Conservation (phyloP, 2,888 invertebrate genomes). For the Nomada lathburiana region DNA sequence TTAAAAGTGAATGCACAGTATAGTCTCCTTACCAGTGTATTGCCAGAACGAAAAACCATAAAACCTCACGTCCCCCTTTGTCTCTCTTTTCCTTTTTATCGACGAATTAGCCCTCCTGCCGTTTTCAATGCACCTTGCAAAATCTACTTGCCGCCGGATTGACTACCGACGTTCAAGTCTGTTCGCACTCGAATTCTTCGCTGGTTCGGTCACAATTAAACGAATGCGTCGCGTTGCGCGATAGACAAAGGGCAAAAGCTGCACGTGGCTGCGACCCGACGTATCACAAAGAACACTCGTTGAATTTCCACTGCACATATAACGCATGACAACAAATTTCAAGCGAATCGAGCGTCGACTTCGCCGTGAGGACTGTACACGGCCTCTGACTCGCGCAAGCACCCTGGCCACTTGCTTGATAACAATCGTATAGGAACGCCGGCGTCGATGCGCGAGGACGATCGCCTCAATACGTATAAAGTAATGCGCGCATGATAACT, state of each 20-base stretch:
- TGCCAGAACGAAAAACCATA: background rate
- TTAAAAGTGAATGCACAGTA: no score
- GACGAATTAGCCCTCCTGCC: background rate
- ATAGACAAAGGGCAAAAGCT: background rate
- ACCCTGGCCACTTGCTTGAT: background rate
- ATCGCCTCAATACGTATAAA: slow-evolving; percentile 10
- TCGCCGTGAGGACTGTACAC: background rate
- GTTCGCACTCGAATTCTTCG: background rate
- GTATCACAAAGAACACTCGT: background rate
- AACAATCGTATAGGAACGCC: background rate
- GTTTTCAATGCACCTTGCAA: background rate
- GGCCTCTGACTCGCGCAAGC: slow-evolving; percentile 13
- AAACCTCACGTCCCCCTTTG: background rate
- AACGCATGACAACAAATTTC: slow-evolving; percentile 21
- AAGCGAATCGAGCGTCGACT: background rate
- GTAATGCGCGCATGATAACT: slow-evolving; percentile 35
- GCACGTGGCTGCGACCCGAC: background rate
- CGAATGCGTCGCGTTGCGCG: background rate
- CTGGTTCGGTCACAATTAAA: background rate
- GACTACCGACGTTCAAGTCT: background rate
- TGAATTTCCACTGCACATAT: background rate
- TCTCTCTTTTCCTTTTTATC: background rate
- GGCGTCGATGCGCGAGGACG: slow-evolving; percentile 18
- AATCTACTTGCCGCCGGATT: background rate
- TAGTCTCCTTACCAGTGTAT: background rate